Base-by-base conservation (phyloP, 1,140 invertebrate genomes). In the Achatina immaculata region DNA sequence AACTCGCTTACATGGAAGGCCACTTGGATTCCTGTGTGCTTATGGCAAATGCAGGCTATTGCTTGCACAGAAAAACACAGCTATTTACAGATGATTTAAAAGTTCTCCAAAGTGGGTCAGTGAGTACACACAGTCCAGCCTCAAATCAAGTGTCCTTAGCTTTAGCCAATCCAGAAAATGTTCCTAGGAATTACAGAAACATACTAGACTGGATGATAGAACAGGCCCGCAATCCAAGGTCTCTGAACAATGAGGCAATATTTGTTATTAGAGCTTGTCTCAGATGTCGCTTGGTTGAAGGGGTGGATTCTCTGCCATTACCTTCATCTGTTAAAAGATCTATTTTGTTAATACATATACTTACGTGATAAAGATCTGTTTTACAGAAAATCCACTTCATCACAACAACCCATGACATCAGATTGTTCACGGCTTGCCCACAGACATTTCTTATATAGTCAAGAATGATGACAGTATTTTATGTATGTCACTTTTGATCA, bases 1-100 rank as follows among this genome's bases (percentile, higher is more conserved):
- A 86, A 68, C 58, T 86, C 28, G 85, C 85, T 9, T 72, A 71
- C 78, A 71, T 72, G 65, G 66, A 80, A 45, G 78, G 78, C 28
- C 45, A 45, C n/a, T 34, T 80, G 3, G 31, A 72, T 24, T 48
- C 72, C 24, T 80, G 78, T 42, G 31, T 36, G 34, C 48, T 80
- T 1, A 80, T 80, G 78, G 40, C 45, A 7, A 40, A 40, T 6
- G 40, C 78, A 19, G 78, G 78, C 1, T 80, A 80, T 48, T 21
- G 2, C n/a, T 11, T 78, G 40, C 40, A 68, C 19, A 34, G 24
- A 7, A 58, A 58, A 62, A n/a, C 38, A 2, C 48, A 34, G 34
- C 6, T 76, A 1, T 76, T 76, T 62, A 21, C 16, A 19, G 28
- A 40, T 58, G 74, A 76, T 62, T 58, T 65, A 16, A 31, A 19